Evolutionary conservation across 2,797 vertebrate genomes (phyloP), one percentile per base, ranked within the genome.

Genomic region (Chrosomus eos): DNA sequence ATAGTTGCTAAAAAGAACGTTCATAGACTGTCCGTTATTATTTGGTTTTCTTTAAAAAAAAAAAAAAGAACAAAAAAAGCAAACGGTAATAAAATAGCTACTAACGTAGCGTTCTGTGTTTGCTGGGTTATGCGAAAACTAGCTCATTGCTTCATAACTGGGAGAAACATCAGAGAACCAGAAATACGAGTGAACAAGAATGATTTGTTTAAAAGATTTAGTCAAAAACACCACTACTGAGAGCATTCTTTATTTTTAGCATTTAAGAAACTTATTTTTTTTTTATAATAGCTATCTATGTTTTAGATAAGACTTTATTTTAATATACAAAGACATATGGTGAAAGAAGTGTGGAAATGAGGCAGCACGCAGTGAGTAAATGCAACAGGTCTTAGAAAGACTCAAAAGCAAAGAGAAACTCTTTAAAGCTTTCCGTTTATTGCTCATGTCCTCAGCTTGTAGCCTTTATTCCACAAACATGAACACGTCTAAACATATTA

Each of bases 351-450:
- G 7, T 40, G 23, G 55, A 76, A n/a, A 26, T 21, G n/a, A 62
- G 38, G n/a, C 23, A 40, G 36, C 45, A 1, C 40, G 33, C 26
- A 73, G 4, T 21, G 26, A 51, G 18, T 9, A 28, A 53, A 51
- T 33, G 43, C 3, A 26, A 36, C 67, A 40, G 1, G 16, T 31
- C 26, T 72, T 10, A 19, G 26, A 74, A 60, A 31, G 18, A 58
- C 7, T 36, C 13, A 28, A 16, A 53, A 31, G 19, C 18, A 40
- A 58, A 33, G 8, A 78, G 21, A 4, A 67, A 19, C 14, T 86
- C 45, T 86, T 68, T 38, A 82, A 79, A 66, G 40, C 58, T 36
- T 66, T 83, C 43, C 77, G 55, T 62, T 89, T 89, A 90, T 90
- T 90, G 86, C 87, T 87, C 75, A 84, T 86, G 58, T 72, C 80